Base-by-base conservation (phyloP, 2,113 vertebrate species). In the Ranitomeya imitator region DNA sequence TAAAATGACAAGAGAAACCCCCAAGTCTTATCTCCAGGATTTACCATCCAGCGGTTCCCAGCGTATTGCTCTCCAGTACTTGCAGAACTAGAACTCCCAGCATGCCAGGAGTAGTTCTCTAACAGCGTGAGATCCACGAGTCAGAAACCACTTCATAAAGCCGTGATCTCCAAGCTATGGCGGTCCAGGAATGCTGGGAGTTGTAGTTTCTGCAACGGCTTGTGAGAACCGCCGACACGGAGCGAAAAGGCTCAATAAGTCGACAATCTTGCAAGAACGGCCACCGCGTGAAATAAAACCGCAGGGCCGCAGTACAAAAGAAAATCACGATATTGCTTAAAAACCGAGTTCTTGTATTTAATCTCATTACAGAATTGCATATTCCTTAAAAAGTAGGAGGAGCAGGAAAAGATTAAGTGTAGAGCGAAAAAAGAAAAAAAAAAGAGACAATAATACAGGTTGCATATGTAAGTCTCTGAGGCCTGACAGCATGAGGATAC, bases 281-380 rank as follows among this genome's bases (percentile, higher is more conserved):
- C 16, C 13, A 78, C 8, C 26, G 21, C 21, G 19, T 3, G 5
- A 45, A 69, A 69, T 7, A 83, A 69, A 67, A 81, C 37, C 3
- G 31, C n/a, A 71, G 26, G 63, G 63, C 63, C 7, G 7, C 26
- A 23, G 45, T 23, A 23, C 7, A n/a, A 55, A 82, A 63, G 45
- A 19, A 4, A 12, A 11, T 59, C 15, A 82, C 6, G 37, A 83
- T 84, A 83, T 83, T 83, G 82, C 82, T 84, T 84, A 54, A 52
- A 83, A 83, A 52, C 21, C 51, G 65, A 67, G 63, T 84, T 65
- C 18, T 51, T 69, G 60, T 79, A 63, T 52, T 52, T 18, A 26
- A 81, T 81, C 23, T 31, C 55, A 60, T 80, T 86, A 57, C 63
- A 71, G n/a, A 81, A 87, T 88, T 83, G 79, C 86, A 88, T 88